A percentile compares a stretch with the other conserved stretches of the same genome.
Conservation (phyloP, 2,888 invertebrate species). For the Chloromyia formosa region DNA sequence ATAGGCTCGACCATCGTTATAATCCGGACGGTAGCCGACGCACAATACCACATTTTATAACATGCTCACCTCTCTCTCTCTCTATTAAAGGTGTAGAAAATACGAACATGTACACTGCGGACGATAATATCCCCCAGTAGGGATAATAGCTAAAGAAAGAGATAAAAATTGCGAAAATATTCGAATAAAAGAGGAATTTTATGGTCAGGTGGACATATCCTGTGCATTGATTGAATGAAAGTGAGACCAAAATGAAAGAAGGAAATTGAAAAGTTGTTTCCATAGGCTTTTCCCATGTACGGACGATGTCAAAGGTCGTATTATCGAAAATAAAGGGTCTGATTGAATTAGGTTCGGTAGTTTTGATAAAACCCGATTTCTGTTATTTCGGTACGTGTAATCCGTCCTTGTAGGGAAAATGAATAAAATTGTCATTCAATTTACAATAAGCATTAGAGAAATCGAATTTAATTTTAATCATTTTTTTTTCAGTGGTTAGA, state of each 20-base stretch:
- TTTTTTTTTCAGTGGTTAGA: too few relatives aligned
- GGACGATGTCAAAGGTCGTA: slow-evolving; percentile 16
- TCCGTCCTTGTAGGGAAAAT: too few relatives aligned
- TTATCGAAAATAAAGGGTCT: neutral
- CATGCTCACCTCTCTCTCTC: neutral
- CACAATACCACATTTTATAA: slow-evolving; percentile 21
- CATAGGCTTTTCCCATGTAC: neutral
- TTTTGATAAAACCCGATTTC: too few relatives aligned
- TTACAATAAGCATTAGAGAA: too few relatives aligned
- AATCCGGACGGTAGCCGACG: slow-evolving; percentile 34
- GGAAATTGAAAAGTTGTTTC: slow-evolving; percentile 38
- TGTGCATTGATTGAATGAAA: neutral
- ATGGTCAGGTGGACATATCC: slow-evolving; percentile 36
- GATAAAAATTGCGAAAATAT: slow-evolving; percentile 39
- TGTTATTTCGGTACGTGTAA: too few relatives aligned
- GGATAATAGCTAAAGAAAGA: slow-evolving; percentile 27
- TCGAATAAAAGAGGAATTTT: slow-evolving; percentile 24
- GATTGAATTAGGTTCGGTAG: neutral
- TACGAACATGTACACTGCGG: neutral
- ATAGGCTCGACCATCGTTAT: slow-evolving; percentile 32
- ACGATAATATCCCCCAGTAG: neutral
- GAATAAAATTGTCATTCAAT: too few relatives aligned
- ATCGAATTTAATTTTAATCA: too few relatives aligned
- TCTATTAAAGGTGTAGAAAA: too few relatives aligned
- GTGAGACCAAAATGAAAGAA: neutral